A percentile compares a stretch with the other conserved stretches of the same genome.
Conservation (phyloP, 2,888 invertebrate genomes). For the Amphipyra berbera region DNA sequence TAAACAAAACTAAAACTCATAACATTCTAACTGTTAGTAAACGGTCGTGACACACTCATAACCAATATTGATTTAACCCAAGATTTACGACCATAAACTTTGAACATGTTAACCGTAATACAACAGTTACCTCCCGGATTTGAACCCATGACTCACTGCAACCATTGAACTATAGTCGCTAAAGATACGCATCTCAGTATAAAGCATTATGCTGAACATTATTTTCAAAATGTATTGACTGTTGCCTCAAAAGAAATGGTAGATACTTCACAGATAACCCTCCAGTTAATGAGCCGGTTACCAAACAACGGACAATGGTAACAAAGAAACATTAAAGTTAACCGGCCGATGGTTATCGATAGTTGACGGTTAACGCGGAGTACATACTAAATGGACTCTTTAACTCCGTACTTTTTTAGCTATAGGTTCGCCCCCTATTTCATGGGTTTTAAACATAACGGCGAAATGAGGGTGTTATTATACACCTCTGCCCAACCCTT, state of each 20-base stretch:
- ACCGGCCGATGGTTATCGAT: constrained; percentile 65
- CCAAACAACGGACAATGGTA: constrained; percentile 59
- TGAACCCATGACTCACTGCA: constrained; percentile 23
- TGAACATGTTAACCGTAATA: neutral
- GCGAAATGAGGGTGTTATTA: no score
- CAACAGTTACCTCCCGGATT: constrained; percentile 26
- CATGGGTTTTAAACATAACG: no score
- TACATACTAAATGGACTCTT: constrained; percentile 5
- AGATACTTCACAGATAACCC: constrained; percentile 39
- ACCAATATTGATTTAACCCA: constrained; percentile 30
- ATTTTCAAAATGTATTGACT: constrained; percentile 41
- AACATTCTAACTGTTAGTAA: neutral
- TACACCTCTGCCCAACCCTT: no score
- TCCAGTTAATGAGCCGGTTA: constrained; percentile 48
- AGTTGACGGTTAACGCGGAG: constrained; percentile 16
- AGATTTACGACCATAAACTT: neutral
- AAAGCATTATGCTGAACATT: constrained; percentile 40
- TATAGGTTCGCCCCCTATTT: no score
- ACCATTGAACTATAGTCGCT: constrained; percentile 46
- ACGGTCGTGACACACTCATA: constrained; percentile 28
- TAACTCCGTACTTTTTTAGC: no score
- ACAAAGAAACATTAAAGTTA: constrained; percentile 67
- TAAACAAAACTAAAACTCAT: neutral
- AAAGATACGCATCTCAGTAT: constrained; percentile 54
- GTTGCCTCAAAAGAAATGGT: constrained; percentile 38